phyloP scores from a whole-genome alignment of 2,797 vertebrate species.

The Rhincodon typus region DNA sequence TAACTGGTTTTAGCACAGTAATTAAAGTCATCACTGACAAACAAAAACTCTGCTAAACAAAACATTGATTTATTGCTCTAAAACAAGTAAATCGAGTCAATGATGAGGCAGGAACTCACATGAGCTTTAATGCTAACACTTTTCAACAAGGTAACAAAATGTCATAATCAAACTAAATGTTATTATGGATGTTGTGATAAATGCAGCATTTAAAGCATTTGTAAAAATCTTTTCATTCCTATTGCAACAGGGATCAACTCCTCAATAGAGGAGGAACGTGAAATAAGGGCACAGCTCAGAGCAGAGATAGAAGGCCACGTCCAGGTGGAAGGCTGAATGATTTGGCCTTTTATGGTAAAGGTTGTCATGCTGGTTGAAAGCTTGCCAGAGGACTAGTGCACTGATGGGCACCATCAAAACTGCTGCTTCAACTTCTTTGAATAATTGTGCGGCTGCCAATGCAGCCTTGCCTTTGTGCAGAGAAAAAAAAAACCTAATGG shows the following conservation, averaged over 20 bases:
- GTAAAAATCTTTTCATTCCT: neutral
- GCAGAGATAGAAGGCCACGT: neutral
- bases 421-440: neutral
- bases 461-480: neutral
- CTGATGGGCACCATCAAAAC: neutral
- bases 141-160: neutral
- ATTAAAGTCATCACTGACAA: neutral
- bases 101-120: neutral
- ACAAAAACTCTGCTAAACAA: neutral
- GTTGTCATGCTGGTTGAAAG: neutral
- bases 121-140: neutral
- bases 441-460: conserved; percentile 4
- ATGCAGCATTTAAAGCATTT: neutral
- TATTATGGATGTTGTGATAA: neutral
- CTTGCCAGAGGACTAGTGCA: neutral
- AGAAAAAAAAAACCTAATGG: neutral
- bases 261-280: neutral
- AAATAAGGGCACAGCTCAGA: neutral
- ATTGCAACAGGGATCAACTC: neutral
- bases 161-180: neutral
- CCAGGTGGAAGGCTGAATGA: neutral
- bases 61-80: neutral
- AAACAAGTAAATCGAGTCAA: neutral
- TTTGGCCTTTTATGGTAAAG: neutral
- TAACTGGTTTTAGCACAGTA: neutral